A percentile compares a stretch with the other conserved stretches of the same genome.
phyloP scores from a whole-genome alignment of 2,113 vertebrate genomes.

The Miniopterus natalensis region DNA sequence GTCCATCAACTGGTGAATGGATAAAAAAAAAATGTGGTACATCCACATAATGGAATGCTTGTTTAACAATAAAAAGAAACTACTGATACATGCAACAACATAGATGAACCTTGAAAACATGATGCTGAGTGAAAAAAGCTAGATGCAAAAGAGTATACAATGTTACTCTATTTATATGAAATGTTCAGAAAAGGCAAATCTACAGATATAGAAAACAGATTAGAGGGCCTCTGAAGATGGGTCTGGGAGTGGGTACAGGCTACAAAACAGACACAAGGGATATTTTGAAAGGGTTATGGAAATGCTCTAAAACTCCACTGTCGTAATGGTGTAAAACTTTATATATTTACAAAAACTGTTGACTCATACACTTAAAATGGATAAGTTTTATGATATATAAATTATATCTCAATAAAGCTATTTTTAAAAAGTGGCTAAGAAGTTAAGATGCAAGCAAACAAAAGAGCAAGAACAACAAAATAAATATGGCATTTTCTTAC shows the following conservation, averaged over 20 bases:
- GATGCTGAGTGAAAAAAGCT: not conserved
- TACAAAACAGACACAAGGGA: not conserved
- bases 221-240: not conserved
- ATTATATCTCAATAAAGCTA: constrained; percentile 5
- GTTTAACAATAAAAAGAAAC: constrained; percentile 51
- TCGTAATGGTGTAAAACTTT: not conserved
- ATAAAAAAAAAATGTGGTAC: not conserved
- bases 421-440: constrained; percentile 9
- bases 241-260: not conserved
- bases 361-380: not conserved
- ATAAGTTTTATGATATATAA: constrained; percentile 10
- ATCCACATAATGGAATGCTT: not conserved
- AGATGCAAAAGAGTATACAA: not conserved
- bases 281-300: not conserved
- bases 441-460: not conserved
- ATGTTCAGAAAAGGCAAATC: not conserved
- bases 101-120: not conserved
- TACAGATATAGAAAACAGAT: not conserved
- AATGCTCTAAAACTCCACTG: not conserved
- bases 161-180: not conserved
- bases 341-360: not conserved
- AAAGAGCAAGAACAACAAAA: not conserved
- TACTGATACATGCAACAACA: not conserved
- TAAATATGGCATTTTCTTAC: constrained; percentile 85
- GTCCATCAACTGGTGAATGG: not conserved